Conservation (phyloP, 2,888 invertebrate genomes). For the Phasia obesa region DNA sequence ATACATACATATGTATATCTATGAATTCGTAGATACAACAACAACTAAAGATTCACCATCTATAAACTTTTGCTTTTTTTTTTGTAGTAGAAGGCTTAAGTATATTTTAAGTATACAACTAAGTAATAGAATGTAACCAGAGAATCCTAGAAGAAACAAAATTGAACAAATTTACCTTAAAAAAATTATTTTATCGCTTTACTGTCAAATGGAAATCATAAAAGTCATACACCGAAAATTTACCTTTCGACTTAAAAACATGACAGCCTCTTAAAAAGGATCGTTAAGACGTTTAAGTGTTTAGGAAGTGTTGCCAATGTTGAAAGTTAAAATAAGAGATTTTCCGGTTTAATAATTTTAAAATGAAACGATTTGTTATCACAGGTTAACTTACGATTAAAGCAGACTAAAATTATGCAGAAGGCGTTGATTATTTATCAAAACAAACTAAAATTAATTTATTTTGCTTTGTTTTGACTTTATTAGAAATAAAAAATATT, state of each 20-base stretch:
- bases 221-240: conserved; percentile 72
- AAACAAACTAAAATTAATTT: too few relatives aligned
- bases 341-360: too few relatives aligned
- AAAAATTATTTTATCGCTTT: conserved; percentile 70
- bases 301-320: conserved; percentile 27
- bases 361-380: too few relatives aligned
- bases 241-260: conserved; percentile 65
- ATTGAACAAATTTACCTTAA: conserved; percentile 63
- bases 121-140: conserved; percentile 42
- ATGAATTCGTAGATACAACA: conserved; percentile 24
- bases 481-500: too few relatives aligned
- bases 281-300: conserved; percentile 26
- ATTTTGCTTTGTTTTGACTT: too few relatives aligned
- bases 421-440: too few relatives aligned
- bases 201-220: conserved; percentile 73
- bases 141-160: conserved; percentile 25
- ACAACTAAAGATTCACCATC: conserved; percentile 53
- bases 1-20: neutral
- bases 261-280: conserved; percentile 49
- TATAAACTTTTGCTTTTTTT: conserved; percentile 12
- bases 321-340: neutral
- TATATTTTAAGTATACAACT: conserved; percentile 41
- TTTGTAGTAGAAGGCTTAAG: conserved; percentile 18
- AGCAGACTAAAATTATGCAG: too few relatives aligned
- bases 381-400: too few relatives aligned